Percentiles rank a stretch among this genome's conserved stretches.
Evolutionary conservation across 2,888 invertebrate species (phyloP).

Genomic region (Chrysolina americana): DNA sequence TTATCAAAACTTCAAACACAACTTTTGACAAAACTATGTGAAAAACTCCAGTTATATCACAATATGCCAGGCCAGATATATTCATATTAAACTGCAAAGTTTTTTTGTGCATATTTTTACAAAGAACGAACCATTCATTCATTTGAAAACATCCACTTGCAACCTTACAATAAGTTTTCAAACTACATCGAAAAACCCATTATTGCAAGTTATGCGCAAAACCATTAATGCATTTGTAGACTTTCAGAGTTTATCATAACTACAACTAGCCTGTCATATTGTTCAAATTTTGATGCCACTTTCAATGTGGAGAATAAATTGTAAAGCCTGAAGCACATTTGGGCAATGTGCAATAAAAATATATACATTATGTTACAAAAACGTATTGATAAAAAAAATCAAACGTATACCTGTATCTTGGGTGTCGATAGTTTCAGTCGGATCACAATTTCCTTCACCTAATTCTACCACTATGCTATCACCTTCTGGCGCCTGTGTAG

Average conservation of each 20-base stretch:
- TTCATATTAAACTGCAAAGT: too few relatives aligned
- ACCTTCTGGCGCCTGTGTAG: slow-evolving; percentile 60
- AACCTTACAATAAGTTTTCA: too few relatives aligned
- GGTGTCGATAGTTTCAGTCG: slow-evolving; percentile 57
- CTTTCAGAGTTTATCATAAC: neutral
- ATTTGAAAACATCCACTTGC: too few relatives aligned
- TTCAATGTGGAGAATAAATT: neutral
- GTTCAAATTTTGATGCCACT: neutral
- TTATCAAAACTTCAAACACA: too few relatives aligned
- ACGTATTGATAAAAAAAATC: slow-evolving; percentile 40
- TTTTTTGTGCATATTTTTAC: too few relatives aligned
- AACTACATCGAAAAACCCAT: too few relatives aligned
- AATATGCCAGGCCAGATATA: too few relatives aligned
- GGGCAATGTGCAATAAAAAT: slow-evolving; percentile 27
- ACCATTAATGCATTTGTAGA: too few relatives aligned
- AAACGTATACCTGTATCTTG: slow-evolving; percentile 66
- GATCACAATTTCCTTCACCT: slow-evolving; percentile 60
- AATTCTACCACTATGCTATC: slow-evolving; percentile 64
- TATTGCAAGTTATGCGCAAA: too few relatives aligned
- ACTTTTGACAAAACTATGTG: too few relatives aligned
- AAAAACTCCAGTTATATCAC: too few relatives aligned
- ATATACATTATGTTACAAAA: slow-evolving; percentile 49
- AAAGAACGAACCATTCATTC: too few relatives aligned
- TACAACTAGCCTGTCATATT: neutral
- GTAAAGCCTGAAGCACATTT: neutral